Base-by-base conservation (phyloP, 2,797 vertebrate genomes). In the Helarctos malayanus region DNA sequence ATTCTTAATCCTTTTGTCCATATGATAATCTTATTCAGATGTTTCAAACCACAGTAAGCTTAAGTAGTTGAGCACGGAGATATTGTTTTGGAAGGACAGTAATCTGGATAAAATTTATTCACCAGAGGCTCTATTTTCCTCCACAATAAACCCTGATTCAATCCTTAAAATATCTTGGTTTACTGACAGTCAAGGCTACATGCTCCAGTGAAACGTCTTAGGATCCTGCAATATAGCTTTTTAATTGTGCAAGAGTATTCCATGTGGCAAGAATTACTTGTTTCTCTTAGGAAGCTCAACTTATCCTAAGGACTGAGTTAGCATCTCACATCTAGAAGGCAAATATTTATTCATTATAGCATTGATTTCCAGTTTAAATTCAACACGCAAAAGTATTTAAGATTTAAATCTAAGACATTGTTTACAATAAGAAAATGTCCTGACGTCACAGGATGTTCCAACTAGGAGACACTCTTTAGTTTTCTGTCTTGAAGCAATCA, bases 351-450 rank as follows among this genome's bases (percentile, higher is more conserved):
- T 89, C 47, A 78, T 19, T 11, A 0, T 61, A 83, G 54, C 4
- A 85, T 49, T 84, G 16, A 84, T 78, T 88, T 92, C 69, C 21
- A 59, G 88, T 91, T 61, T 85, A 68, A 93, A 45, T 91, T 91
- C 23, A 88, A 68, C 52, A 85, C 61, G 78, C 41, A 41, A 91
- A 93, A 89, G 2, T 82, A 78, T 65, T 89, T 96, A 69, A 90
- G 13, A 47, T 87, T 94, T 89, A 52, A 86, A 41, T 41, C 57
- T n/a, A 82, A 97, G 63, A 82, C 1, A 61, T 5, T 73, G 79
- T 65, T 6, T 92, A 35, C 61, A 35, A 89, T 71, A 16, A 81
- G 86, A 84, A 89, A 65, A 47, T 83, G 73, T 10, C 3, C 41
- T 56, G 59, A 68, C 7, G 59, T 54, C 16, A 83, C 2, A 54